Evolutionary conservation across 2,888 invertebrate species (phyloP).

Genomic region (Caenorhabditis uteleia): DNA sequence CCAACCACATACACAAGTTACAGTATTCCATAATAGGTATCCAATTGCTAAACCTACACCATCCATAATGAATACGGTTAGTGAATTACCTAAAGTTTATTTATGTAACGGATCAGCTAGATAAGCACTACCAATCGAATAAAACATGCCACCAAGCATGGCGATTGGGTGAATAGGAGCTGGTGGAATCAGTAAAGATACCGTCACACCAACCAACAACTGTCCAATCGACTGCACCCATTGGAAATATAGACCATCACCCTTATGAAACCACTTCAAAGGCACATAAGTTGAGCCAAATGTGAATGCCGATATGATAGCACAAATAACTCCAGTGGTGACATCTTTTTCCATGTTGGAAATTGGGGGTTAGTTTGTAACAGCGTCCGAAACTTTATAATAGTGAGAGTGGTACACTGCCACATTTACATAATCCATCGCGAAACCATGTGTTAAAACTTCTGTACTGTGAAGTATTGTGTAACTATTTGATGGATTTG

Average conservation of each 20-base stretch:
- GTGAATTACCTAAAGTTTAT: constrained; percentile 42
- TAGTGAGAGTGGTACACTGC: no score
- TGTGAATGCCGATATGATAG: constrained; percentile 37
- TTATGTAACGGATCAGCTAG: no score
- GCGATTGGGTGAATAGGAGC: constrained; percentile 39
- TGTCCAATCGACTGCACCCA: constrained; percentile 52
- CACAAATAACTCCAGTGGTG: constrained; percentile 35
- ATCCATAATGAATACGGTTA: constrained; percentile 48
- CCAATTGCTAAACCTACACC: constrained; percentile 53
- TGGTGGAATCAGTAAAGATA: neutral
- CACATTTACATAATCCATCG: no score
- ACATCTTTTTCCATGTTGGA: constrained; percentile 46
- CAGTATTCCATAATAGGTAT: constrained; percentile 51
- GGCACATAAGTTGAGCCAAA: constrained; percentile 54
- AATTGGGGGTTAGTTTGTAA: no score
- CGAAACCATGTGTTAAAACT: no score
- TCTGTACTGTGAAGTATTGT: no score
- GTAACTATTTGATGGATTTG: no score
- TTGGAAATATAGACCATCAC: constrained; percentile 54
- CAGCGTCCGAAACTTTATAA: no score
- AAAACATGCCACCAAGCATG: constrained; percentile 45
- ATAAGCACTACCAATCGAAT: constrained; percentile 45
- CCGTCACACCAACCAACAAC: constrained; percentile 27
- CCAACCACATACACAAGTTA: constrained; percentile 47
- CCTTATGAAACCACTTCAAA: constrained; percentile 49